Conservation (phyloP, 2,113 vertebrate species). For the Ceyx margarethae region DNA sequence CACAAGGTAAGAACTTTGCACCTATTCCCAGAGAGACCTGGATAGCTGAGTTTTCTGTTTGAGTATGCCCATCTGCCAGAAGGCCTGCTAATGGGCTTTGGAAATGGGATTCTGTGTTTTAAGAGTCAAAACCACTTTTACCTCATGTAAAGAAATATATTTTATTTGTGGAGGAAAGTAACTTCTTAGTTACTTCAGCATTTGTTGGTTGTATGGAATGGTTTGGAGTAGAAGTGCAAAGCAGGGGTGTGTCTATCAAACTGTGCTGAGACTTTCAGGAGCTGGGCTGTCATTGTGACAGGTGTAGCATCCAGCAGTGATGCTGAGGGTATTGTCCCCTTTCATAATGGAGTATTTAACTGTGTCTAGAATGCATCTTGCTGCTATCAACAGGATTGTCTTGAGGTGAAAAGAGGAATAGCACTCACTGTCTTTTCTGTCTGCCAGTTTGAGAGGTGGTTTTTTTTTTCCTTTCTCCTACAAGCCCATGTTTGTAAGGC, state of each 20-base stretch:
- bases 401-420: not conserved
- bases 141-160: not conserved
- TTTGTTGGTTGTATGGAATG: not conserved
- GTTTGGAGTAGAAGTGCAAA: not conserved
- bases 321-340: not conserved
- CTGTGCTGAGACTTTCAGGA: not conserved
- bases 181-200: not conserved
- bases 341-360: rapidly evolving
- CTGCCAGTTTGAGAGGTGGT: not conserved
- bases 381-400: not conserved
- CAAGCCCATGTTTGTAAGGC: not conserved
- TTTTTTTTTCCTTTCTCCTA: not conserved
- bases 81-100: not conserved
- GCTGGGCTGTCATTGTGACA: not conserved
- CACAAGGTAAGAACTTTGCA: slow-evolving; percentile 78
- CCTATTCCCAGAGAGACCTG: not conserved
- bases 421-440: not conserved
- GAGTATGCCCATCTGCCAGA: not conserved
- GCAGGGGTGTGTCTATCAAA: not conserved
- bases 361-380: not conserved
- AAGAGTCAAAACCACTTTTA: not conserved
- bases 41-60: not conserved
- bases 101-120: not conserved
- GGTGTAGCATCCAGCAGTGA: not conserved
- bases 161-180: not conserved